Evolutionary conservation across 2,797 vertebrate genomes (phyloP), one percentile per base, ranked within the genome.

Genomic region (Holocentrus rufus): DNA sequence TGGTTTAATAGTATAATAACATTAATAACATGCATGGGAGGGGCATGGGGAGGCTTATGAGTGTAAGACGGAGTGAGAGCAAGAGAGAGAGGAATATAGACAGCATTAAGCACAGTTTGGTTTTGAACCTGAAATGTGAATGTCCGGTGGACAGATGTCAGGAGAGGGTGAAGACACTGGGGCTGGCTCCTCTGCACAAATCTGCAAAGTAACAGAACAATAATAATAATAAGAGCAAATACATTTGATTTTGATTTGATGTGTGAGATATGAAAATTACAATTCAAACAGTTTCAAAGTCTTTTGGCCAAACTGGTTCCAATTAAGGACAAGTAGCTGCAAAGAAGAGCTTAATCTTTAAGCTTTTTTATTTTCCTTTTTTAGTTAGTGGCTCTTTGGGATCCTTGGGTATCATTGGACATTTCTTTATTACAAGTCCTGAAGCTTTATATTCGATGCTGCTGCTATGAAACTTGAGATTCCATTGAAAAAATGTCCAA

Each of bases 141-240:
- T 88, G 63, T 97, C 95, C 42, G 95, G 93, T 15, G 95, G 93
- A 77, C 95, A 95, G 87, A 94, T 91, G 76, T 96, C 96, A 0
- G 94, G 93, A 50, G 95, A 95, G 65, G 93, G 88, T 36, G 94
- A 94, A 87, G 93, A 93, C 88, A 94, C 92, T 27, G 88, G 68
- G 1, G 74, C 82, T 1, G 88, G 81, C 64, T 95, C 95, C 85
- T 96, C 89, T 27, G 88, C 39, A 85, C 82, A 91, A 11, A 83
- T 89, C 91, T 92, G 59, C 9, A 83, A 5, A 34, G 25, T 27
- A 27, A 27, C n/a, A 62, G 20, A 74, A 30, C 17, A 9, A 55
- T 4, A 7, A 17, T 11, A 44, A 4, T 4, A 15, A 14, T 4
- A 42, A 11, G 1, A 42, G 34, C 39, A 42, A 42, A 42, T 42